Conservation (phyloP, 2,113 vertebrate genomes). For the Lipophrys pholis region DNA sequence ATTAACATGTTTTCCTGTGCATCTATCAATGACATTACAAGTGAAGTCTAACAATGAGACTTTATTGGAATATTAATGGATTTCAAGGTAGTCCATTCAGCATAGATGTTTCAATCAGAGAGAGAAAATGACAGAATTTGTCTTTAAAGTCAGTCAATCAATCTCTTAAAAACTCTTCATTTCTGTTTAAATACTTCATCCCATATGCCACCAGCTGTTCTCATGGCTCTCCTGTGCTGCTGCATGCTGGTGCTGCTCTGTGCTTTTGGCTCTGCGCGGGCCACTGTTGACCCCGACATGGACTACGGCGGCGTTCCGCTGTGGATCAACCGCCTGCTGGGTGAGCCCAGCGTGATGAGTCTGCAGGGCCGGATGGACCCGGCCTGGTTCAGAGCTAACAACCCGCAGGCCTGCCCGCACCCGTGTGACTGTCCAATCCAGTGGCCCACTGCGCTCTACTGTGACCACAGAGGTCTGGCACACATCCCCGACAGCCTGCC, state of each 20-base stretch:
- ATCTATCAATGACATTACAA: no score
- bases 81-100: no score
- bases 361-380: conserved; percentile 76
- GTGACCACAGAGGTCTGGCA: conserved; percentile 74
- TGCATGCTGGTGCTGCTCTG: conserved; percentile 47
- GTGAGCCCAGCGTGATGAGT: conserved; percentile 83
- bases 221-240: conserved; percentile 48
- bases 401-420: conserved; percentile 69
- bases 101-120: no score
- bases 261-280: conserved; percentile 27
- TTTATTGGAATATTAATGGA: no score
- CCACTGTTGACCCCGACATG: conserved; percentile 39
- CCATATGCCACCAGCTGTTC: background rate
- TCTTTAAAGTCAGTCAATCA: no score
- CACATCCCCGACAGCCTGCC: conserved; percentile 69
- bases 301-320: conserved; percentile 84
- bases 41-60: no score
- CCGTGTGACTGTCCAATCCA: conserved; percentile 84
- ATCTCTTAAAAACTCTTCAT: no score
- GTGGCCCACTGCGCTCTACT: conserved; percentile 84
- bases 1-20: no score
- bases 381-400: conserved; percentile 74
- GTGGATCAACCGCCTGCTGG: conserved; percentile 79
- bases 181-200: no score
- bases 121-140: no score